A percentile compares a stretch with the other conserved stretches of the same genome.
phyloP scores from a whole-genome alignment of 2,888 invertebrate genomes.

The Mylabris sibirica region DNA sequence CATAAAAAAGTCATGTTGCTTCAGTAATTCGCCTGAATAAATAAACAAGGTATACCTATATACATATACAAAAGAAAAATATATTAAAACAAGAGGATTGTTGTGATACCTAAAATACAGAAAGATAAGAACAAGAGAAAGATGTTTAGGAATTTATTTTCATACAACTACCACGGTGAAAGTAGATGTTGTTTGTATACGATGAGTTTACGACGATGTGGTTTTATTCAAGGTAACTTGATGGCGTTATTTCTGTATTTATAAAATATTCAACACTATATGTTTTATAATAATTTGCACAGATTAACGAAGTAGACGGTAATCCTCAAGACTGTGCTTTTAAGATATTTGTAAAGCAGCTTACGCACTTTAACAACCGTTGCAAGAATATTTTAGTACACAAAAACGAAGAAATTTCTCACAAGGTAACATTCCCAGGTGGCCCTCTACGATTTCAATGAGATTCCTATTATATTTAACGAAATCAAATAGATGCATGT shows the following conservation, averaged over 20 bases:
- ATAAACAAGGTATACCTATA: slow-evolving; percentile 23
- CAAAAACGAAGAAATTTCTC: slow-evolving; percentile 23
- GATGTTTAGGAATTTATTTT: slow-evolving; percentile 34
- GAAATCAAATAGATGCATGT: too few relatives aligned
- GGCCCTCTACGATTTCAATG: too few relatives aligned
- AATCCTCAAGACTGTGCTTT: slow-evolving; percentile 34
- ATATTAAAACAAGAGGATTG: slow-evolving; percentile 28
- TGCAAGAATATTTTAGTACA: slow-evolving; percentile 33
- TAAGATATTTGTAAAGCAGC: slow-evolving; percentile 39
- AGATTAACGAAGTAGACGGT: slow-evolving; percentile 30
- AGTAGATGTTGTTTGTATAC: slow-evolving; percentile 18
- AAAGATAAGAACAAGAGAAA: slow-evolving; percentile 32
- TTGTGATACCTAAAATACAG: slow-evolving; percentile 28
- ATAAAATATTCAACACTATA: slow-evolving; percentile 33
- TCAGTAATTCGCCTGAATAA: slow-evolving; percentile 22
- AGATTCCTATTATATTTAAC: too few relatives aligned
- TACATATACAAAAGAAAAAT: slow-evolving; percentile 18
- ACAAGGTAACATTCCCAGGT: too few relatives aligned
- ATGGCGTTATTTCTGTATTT: slow-evolving; percentile 24
- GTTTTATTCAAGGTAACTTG: slow-evolving; percentile 29
- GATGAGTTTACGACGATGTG: slow-evolving; percentile 19
- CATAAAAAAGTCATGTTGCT: slow-evolving; percentile 21
- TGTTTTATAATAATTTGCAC: slow-evolving; percentile 36
- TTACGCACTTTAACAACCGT: slow-evolving; percentile 39
- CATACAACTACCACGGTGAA: slow-evolving; percentile 22